Base-by-base conservation (phyloP, 1,140 invertebrate species). In the Sitophilus oryzae region DNA sequence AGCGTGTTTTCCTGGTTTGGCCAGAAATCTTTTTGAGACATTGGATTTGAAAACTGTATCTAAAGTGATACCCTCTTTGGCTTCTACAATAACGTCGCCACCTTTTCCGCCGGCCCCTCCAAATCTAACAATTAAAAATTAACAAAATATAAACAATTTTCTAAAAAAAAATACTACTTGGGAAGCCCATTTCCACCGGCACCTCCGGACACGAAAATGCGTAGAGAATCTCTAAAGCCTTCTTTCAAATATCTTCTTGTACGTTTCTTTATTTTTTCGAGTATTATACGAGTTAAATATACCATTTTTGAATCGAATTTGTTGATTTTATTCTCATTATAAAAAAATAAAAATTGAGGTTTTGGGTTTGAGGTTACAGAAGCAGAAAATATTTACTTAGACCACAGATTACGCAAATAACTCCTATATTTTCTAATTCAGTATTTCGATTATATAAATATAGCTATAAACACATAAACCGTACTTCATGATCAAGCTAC, bases 71-170 rank as follows among this genome's bases (percentile, higher is more conserved):
- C 72, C 70, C 63, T 89, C 81, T 56, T 81, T 80, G 0, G 83
- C 86, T 25, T 82, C 66, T 14, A 89, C 73, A 66, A 81, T 83
- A 10, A 96, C 81, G 74, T 86, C 82, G 11, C 93, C 93, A 14
- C 93, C 93, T 69, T 82, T 80, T 0, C 93, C 93, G 18, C 93
- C 92, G 8, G 86, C 67, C 3, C 91, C 92, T 10, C 90, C 91
- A 72, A 82, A 91, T 61, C 92, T 92, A 66, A 52, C 35, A 40
- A 40, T 48, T n/a, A 1, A 47, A 37, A 49, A 20, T 18, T n/a
- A 11, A 8, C n/a, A 21, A 5, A 21, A 2, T 21, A 49, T 37
- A 18, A 21, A 54, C 22, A 21, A 46, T 23, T 44, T 15, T 37
- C 10, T 45, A 42, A 36, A 46, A 15, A 37, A 36, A 6, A 20